Evolutionary conservation across 2,797 vertebrate species (phyloP), one percentile per base, ranked within the genome.

Genomic region (Vespertilio murinus): DNA sequence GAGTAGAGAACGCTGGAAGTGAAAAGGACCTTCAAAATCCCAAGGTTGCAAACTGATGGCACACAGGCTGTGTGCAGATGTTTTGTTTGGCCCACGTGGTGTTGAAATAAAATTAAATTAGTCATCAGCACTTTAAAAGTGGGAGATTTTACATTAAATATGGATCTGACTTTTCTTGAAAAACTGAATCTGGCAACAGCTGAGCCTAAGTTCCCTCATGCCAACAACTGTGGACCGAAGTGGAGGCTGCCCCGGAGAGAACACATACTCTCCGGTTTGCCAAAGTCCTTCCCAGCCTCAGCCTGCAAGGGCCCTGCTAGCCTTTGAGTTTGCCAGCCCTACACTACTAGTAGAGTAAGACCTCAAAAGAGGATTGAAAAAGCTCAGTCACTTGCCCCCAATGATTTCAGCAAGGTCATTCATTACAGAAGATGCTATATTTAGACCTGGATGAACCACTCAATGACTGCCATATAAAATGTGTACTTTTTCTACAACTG

Each of bases 21-120:
- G 8, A 80, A 89, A 93, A 49, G 10, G 20, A 67, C 52, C 23
- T 52, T 90, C 74, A 83, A 47, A 92, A 56, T 54, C 49, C 69
- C 25, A 89, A 94, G 22, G 16, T 56, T 54, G 42, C 28, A 85
- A 59, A 90, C 81, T 54, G 17, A 83, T 78, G 65, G 61, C 79
- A 71, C 64, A 81, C 7, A n/a, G n/a, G 10, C 49, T 78, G 0
- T 45, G 67, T 42, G 67, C 35, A 49, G 42, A 71, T 85, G 52
- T 93, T 96, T 96, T 61, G 23, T 83, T 95, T 95, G 78, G 73
- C 87, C 20, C 52, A 87, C n/a, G n/a, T 38, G 8, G 45, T 49
- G 2, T 65, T 69, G 33, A 92, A 95, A 69, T 65, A 95, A 91
- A 93, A 93, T 54, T 35, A 59, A 78, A 88, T 96, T 83, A 23